These are phyloP conservation scores for Plebejus melissa DNA, from an alignment of 2,888 invertebrate genomes.

Conservation along the genomic window DNA sequence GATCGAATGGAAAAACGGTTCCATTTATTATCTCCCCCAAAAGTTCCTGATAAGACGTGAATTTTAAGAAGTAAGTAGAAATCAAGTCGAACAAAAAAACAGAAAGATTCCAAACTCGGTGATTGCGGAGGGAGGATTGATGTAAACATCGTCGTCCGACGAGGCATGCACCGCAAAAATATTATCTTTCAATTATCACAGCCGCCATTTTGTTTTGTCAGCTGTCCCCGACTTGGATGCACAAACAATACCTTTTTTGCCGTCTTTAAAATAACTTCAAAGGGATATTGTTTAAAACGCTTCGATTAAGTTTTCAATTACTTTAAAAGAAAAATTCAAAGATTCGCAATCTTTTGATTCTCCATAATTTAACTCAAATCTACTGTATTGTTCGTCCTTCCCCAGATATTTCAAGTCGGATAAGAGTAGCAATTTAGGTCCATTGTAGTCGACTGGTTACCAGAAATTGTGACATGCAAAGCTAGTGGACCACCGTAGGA, in stretches of 20 bases:
- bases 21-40: neutral
- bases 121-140: slow-evolving; percentile 1
- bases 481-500: neutral
- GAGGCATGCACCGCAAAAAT: slow-evolving; percentile 36
- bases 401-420: neutral
- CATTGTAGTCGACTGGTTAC: neutral
- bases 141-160: slow-evolving; percentile 12
- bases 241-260: slow-evolving; percentile 15
- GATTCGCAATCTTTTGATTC: neutral
- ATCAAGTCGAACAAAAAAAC: neutral
- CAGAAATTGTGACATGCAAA: neutral
- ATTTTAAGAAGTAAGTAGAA: neutral
- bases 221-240: slow-evolving; percentile 27
- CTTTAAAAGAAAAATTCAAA: neutral
- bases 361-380: slow-evolving; percentile 1
- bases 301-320: neutral
- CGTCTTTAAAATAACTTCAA: slow-evolving; percentile 2
- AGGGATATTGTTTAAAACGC: slow-evolving; percentile 12
- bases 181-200: slow-evolving; percentile 40
- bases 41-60: neutral
- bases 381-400: neutral
- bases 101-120: neutral
- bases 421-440: slow-evolving; percentile 7
- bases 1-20: neutral
- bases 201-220: slow-evolving; percentile 37